Evolutionary conservation across 2,888 invertebrate species (phyloP), one percentile per base, ranked within the genome.

Genomic region (Heteromyza rotundicornis): DNA sequence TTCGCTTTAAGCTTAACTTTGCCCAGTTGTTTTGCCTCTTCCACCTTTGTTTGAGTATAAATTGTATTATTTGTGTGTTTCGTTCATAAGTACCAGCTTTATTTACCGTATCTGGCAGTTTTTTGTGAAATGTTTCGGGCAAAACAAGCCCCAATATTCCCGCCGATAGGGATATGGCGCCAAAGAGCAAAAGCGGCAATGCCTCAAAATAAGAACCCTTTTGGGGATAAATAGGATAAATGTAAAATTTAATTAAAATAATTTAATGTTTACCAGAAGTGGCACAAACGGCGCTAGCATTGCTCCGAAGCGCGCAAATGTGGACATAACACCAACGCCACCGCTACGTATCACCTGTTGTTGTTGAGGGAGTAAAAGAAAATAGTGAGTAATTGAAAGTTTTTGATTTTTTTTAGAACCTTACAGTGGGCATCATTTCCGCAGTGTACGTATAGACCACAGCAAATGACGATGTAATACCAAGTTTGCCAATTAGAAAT

Each of bases 241-340:
- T 16, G 16, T 23, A 22, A 50, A 24, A 3, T 12, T 14, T 40
- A 40, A 17, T n/a, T 20, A 14, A n/a, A 40, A 10, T n/a, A n/a
- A 10, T n/a, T 57, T 22, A n/a, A n/a, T n/a, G 62, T 70, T 75
- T 77, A 88, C 88, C 81, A 89, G 75, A 47, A 87, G 77, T 0
- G 87, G 87, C 8, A 87, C 86, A 78, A 88, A 88, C 1, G 89
- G 88, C 2, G 88, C 88, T 53, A 88, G 66, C 77, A 88, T 84
- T 0, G 88, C 87, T n/a, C 88, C 88, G 56, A 87, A 77, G 49
- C 88, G 79, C 0, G 87, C 87, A 62, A 86, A 82, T 1, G 87
- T 88, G 1, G 88, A 88, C 70, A 87, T 86, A 1, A 85, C 82
- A 1, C 88, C 88, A 17, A 88, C 86, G 0, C 87, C 88, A 10